phyloP scores from a whole-genome alignment of 2,888 invertebrate species.

The Lasioglossum leucozonium region DNA sequence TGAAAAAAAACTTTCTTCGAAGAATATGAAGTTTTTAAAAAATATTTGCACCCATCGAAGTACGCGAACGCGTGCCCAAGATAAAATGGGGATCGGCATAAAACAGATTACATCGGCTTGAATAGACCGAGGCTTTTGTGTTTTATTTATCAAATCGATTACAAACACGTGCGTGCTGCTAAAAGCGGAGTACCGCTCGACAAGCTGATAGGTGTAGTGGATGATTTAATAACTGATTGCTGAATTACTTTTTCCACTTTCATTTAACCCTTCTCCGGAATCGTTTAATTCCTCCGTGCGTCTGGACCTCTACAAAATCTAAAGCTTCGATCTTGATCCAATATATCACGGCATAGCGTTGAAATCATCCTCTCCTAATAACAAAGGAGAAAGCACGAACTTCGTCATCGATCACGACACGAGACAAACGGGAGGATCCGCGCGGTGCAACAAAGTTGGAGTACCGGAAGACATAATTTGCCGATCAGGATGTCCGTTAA shows the following conservation, averaged over 20 bases:
- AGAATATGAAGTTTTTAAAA: background rate
- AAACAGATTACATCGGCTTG: conserved; percentile 14
- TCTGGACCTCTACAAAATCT: background rate
- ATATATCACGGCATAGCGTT: background rate
- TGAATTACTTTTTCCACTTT: background rate
- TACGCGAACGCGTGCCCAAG: background rate
- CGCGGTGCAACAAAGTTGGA: background rate
- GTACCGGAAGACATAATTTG: background rate
- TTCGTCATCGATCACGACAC: background rate
- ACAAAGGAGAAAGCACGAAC: background rate
- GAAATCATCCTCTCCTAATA: fast-evolving
- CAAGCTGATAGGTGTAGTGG: background rate
- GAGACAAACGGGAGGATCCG: background rate
- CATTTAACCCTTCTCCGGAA: background rate
- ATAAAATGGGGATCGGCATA: conserved; percentile 3
- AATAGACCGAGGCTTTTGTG: conserved; percentile 3
- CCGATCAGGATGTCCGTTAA: background rate
- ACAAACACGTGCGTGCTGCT: background rate
- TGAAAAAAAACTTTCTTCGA: background rate
- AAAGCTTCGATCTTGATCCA: background rate
- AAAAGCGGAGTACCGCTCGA: background rate
- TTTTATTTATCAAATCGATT: conserved; percentile 35
- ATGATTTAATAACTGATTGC: background rate
- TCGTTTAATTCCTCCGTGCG: too few relatives aligned
- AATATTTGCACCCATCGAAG: background rate